Conservation (phyloP, 2,113 vertebrate species). For the Leptosomus discolor region DNA sequence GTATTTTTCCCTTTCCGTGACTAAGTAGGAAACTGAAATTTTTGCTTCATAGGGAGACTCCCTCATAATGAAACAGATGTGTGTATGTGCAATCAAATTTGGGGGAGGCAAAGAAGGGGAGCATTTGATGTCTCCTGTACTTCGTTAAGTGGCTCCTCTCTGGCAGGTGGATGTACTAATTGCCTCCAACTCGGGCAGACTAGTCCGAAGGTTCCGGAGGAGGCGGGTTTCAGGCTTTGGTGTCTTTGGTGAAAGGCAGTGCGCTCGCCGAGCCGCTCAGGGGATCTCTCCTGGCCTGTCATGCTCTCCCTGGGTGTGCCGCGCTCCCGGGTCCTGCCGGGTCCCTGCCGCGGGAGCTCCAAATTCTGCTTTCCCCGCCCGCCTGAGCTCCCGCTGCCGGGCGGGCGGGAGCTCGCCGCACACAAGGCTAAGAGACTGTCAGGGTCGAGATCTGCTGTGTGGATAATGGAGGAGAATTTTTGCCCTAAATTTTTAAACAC, state of each 20-base stretch:
- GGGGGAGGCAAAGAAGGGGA: not conserved
- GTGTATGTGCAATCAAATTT: not conserved
- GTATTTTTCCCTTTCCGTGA: not conserved
- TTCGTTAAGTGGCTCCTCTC: not conserved
- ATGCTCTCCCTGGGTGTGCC: not conserved
- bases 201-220: not conserved
- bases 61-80: constrained; percentile 60
- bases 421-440: not conserved
- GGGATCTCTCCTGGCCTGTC: not conserved
- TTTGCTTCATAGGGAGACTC: constrained; percentile 56
- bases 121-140: not conserved
- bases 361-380: not conserved
- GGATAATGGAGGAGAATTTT: constrained; percentile 47
- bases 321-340: not conserved
- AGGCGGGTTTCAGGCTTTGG: not conserved
- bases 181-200: not conserved
- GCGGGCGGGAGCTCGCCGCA: not conserved
- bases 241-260: not conserved
- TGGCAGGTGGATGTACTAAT: not conserved
- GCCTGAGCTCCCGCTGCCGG: not conserved
- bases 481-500: constrained; percentile 72
- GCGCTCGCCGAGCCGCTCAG: not conserved
- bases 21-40: constrained; percentile 66
- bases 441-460: not conserved
- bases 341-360: constrained; percentile 1